Conservation (phyloP, 2,888 invertebrate species). For the Pachymerium ferrugineum region DNA sequence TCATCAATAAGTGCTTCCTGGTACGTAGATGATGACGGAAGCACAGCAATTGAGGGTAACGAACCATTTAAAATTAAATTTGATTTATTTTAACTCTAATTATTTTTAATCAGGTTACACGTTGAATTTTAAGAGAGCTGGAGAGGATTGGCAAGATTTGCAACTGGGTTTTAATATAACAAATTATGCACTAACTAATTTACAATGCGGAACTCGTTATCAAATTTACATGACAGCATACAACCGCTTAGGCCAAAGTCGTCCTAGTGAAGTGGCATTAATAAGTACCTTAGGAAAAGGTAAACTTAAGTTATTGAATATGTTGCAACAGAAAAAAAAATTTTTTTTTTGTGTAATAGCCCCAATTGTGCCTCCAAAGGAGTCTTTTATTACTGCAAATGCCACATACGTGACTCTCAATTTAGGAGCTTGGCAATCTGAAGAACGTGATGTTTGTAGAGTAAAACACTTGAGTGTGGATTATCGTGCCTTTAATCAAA, state of each 20-base stretch:
- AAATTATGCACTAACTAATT: constrained; percentile 62
- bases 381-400: constrained; percentile 69
- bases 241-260: constrained; percentile 70
- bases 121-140: constrained; percentile 43
- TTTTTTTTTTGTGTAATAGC: constrained; percentile 47
- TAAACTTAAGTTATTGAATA: not conserved
- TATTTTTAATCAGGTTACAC: constrained; percentile 34
- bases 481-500: constrained; percentile 1
- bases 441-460: constrained; percentile 72
- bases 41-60: constrained; percentile 34
- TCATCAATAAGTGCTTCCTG: constrained; percentile 32
- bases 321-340: not conserved
- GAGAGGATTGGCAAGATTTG: constrained; percentile 62
- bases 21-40: constrained; percentile 36
- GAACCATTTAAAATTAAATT: not conserved
- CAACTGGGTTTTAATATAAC: constrained; percentile 64
- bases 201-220: constrained; percentile 76
- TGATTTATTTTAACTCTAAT: not conserved
- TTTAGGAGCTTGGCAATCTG: constrained; percentile 75
- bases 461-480: constrained; percentile 56
- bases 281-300: constrained; percentile 27
- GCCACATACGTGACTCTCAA: constrained; percentile 71
- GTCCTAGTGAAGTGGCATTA: constrained; percentile 59
- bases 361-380: constrained; percentile 66
- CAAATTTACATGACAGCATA: constrained; percentile 67